phyloP scores from a whole-genome alignment of 2,113 vertebrate genomes.

The Naja naja region DNA sequence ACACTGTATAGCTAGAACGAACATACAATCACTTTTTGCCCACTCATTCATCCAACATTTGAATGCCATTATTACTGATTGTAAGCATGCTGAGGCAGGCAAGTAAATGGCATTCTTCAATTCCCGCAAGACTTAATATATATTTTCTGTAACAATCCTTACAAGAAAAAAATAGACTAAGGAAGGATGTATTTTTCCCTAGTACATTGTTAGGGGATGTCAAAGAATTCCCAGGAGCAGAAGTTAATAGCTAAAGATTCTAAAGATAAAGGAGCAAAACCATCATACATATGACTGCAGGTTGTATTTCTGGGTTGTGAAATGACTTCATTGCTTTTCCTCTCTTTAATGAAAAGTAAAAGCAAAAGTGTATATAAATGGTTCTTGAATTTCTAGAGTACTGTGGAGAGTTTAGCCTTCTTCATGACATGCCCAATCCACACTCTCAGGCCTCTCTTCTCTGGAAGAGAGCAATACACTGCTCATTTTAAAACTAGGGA shows the following conservation, averaged over 20 bases:
- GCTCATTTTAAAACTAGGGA: background rate
- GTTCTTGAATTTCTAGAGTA: constrained; percentile 20
- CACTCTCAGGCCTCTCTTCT: background rate
- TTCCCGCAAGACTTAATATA: background rate
- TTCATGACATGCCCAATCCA: background rate
- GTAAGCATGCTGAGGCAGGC: constrained; percentile 6
- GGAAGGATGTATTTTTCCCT: constrained; percentile 7
- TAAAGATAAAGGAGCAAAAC: background rate
- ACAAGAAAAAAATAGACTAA: constrained; percentile 11
- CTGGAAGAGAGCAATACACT: background rate
- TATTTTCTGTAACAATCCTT: background rate
- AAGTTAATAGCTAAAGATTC: constrained; percentile 43
- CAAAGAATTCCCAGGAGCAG: constrained; percentile 34
- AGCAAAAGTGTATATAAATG: constrained; percentile 1
- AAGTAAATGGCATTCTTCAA: rapidly evolving
- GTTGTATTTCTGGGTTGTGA: background rate
- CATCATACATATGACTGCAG: background rate
- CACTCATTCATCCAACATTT: background rate
- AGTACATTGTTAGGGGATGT: constrained; percentile 8
- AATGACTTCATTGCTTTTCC: background rate
- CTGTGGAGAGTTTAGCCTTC: background rate
- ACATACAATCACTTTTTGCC: background rate
- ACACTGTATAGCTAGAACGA: background rate
- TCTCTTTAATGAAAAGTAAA: background rate
- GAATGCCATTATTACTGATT: background rate